Base-by-base conservation (phyloP, 2,113 vertebrate species). In the Bettongia penicillata region DNA sequence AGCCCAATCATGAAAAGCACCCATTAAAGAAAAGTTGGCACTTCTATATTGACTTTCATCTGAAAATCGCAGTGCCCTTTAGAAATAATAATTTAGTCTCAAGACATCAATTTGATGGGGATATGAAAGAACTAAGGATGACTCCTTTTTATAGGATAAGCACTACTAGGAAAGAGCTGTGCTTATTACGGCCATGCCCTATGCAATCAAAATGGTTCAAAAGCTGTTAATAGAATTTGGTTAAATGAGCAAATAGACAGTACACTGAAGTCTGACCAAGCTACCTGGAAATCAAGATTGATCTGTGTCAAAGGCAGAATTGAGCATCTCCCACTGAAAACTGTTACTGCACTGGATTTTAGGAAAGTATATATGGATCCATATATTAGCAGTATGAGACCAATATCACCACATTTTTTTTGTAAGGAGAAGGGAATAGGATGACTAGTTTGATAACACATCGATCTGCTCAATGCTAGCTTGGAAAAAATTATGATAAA, bases 11-110 rank as follows among this genome's bases (percentile, higher is more conserved):
- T 94, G 37, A 91, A 49, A 93, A 96, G 68, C 31, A 53, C 31
- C 51, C 91, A 91, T 93, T 93, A 94, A 93, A 94, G 52, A 89
- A 50, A 96, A 90, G 28, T 61, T 49, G 2, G 0, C 50, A 8
- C 19, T 51, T 89, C 91, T 93, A 25, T 68, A 57, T 57, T 90
- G 14, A 92, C 90, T 53, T 55, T 89, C 93, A 93, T 89, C 77
- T 51, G 24, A 96, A 89, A 91, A 90, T 57, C 89, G 53, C 53
- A 91, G 47, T 91, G 51, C 51, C 47, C 94, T 96, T 90, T 92
- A 92, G 51, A 97, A 95, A 93, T 26, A 14, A 11, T 92, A 91
- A 94, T 93, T 93, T 52, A 93, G 28, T n/a, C 7, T 16, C 25
- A 53, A 3, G 47, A 25, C 90, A 51, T 91, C 91, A 93, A 92